These are phyloP conservation scores for Podocnemis expansa DNA, from an alignment of 2,113 vertebrate genomes.

Conservation along the genomic window DNA sequence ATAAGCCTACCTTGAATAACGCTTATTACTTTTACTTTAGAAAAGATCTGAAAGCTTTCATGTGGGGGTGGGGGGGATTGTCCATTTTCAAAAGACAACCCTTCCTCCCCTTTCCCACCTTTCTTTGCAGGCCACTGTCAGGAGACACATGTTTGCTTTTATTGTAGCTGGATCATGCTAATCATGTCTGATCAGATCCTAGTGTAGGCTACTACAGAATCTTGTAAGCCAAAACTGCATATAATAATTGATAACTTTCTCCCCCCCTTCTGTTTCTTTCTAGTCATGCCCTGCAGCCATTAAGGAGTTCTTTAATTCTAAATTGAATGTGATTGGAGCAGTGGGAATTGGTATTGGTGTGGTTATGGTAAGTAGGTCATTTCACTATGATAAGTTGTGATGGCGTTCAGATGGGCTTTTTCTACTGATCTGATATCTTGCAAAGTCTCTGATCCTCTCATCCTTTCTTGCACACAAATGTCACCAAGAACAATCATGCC, in stretches of 20 bases:
- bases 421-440: not conserved
- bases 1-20: not conserved
- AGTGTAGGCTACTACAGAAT: not conserved
- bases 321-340: constrained; percentile 89
- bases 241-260: no score
- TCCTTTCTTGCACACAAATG: not conserved
- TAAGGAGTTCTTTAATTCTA: constrained; percentile 84
- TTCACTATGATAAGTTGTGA: not conserved
- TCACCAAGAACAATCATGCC: not conserved
- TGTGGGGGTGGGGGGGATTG: not conserved
- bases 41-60: not conserved
- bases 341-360: constrained; percentile 88
- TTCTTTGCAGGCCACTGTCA: not conserved
- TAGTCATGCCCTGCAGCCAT: constrained; percentile 87
- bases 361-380: constrained; percentile 85
- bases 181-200: not conserved
- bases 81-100: not conserved
- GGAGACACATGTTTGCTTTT: not conserved
- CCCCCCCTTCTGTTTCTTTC: not conserved
- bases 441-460: not conserved
- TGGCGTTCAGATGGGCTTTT: not conserved
- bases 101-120: not conserved
- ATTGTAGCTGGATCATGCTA: not conserved
- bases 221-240: not conserved
- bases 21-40: not conserved